Conservation (phyloP, 2,113 vertebrate species). For the Dasyurus viverrinus region DNA sequence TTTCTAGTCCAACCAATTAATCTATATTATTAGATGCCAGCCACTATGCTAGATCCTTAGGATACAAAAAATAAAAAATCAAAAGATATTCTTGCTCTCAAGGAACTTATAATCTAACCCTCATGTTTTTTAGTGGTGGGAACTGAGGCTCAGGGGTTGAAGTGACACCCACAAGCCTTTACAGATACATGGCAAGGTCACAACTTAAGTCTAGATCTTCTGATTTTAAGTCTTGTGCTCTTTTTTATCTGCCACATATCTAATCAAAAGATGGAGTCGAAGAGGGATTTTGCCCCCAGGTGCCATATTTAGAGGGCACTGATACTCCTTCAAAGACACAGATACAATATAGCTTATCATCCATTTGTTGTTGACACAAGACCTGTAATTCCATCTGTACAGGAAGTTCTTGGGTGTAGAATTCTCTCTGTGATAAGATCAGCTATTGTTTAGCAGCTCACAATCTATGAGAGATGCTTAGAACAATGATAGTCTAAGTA, state of each 20-base stretch:
- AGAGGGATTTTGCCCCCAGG: background rate
- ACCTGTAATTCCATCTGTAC: background rate
- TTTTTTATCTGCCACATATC: background rate
- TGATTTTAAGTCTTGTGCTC: background rate
- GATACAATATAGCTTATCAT: background rate
- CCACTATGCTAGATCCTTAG: background rate
- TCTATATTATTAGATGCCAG: background rate
- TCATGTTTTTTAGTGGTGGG: background rate
- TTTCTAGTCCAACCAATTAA: background rate
- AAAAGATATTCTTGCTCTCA: background rate
- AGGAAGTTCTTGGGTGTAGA: background rate
- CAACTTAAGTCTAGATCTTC: background rate
- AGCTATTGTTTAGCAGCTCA: background rate
- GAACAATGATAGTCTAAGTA: background rate
- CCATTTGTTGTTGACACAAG: background rate
- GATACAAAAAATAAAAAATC: background rate
- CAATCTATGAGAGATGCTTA: background rate
- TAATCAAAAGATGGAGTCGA: background rate
- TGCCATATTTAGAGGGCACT: background rate
- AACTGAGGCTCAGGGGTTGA: background rate
- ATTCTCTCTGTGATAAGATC: background rate
- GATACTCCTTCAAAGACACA: no score
- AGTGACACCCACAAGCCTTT: background rate
- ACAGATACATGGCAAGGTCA: background rate
- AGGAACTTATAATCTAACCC: background rate